phyloP scores from a whole-genome alignment of 2,797 vertebrate species.

The Xiphorhynchus erythropygius region DNA sequence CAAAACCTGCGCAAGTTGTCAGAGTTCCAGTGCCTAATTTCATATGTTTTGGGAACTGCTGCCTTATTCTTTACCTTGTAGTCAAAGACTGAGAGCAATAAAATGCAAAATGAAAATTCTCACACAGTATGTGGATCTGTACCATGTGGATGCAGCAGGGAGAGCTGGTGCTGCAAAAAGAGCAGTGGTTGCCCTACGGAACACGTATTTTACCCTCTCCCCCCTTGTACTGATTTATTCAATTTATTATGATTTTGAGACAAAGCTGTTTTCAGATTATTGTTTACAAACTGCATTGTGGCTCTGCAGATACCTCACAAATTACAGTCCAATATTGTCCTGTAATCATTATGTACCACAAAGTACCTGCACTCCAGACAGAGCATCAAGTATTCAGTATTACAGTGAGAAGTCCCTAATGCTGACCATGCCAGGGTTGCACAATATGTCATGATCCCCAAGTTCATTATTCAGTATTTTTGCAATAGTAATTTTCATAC shows the following conservation, averaged over 20 bases:
- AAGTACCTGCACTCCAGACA: constrained; percentile 26
- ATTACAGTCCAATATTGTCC: constrained; percentile 56
- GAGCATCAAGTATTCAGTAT: constrained; percentile 61
- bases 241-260: constrained; percentile 41
- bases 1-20: constrained; percentile 84
- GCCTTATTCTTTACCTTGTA: constrained; percentile 70
- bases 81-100: constrained; percentile 78
- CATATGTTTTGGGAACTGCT: constrained; percentile 48
- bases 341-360: not conserved
- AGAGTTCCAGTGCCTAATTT: constrained; percentile 80
- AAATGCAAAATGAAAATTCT: constrained; percentile 39
- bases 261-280: constrained; percentile 54
- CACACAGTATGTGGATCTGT: constrained; percentile 12
- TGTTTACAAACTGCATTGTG: constrained; percentile 76
- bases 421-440: constrained; percentile 18
- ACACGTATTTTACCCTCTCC: not conserved
- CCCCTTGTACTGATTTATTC: not conserved
- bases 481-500: constrained; percentile 18
- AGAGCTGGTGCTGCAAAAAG: constrained; percentile 22
- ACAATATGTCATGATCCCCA: not conserved
- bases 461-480: constrained; percentile 39
- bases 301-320: constrained; percentile 76
- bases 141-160: not conserved
- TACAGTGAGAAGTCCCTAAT: constrained; percentile 58
- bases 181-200: not conserved